Evolutionary conservation across 2,113 vertebrate genomes (phyloP).

Genomic region (Camelus bactrianus): DNA sequence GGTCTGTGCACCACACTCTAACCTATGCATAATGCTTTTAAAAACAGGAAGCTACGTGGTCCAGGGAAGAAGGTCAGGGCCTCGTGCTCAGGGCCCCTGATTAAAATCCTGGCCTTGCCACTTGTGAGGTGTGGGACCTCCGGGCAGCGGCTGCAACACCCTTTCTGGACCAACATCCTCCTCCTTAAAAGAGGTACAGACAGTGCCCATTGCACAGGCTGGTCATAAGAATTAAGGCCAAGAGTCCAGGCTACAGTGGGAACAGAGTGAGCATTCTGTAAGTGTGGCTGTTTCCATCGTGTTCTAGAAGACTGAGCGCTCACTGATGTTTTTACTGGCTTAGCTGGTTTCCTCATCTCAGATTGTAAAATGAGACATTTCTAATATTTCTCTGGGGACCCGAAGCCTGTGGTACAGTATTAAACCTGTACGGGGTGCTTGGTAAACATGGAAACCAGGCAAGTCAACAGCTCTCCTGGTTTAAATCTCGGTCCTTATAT

Average conservation of each 20-base stretch:
- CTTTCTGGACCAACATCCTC: neutral
- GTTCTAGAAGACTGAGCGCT: neutral
- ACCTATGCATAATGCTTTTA: neutral
- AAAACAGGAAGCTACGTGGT: neutral
- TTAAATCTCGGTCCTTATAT: neutral
- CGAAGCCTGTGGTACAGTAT: neutral
- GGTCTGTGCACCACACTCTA: neutral
- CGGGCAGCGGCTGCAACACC: neutral
- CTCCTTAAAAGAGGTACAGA: neutral
- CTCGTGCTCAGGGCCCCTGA: neutral
- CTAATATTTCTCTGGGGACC: slow-evolving; percentile 5
- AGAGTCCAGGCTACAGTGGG: neutral
- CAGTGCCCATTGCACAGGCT: too few relatives aligned
- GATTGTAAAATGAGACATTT: slow-evolving; percentile 4
- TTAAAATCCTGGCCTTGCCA: neutral
- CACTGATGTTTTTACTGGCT: neutral
- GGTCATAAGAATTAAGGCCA: neutral
- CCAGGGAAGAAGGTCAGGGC: neutral
- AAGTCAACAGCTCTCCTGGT: neutral
- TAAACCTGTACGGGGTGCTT: neutral
- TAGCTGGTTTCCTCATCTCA: neutral
- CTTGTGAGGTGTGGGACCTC: neutral
- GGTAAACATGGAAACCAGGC: neutral
- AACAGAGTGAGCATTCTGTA: neutral
- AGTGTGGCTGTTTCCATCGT: neutral